Evolutionary conservation across 37 sponge, comb jelly and placozoan genomes (phyloP).

Genomic region (Eunapius fragilis): DNA sequence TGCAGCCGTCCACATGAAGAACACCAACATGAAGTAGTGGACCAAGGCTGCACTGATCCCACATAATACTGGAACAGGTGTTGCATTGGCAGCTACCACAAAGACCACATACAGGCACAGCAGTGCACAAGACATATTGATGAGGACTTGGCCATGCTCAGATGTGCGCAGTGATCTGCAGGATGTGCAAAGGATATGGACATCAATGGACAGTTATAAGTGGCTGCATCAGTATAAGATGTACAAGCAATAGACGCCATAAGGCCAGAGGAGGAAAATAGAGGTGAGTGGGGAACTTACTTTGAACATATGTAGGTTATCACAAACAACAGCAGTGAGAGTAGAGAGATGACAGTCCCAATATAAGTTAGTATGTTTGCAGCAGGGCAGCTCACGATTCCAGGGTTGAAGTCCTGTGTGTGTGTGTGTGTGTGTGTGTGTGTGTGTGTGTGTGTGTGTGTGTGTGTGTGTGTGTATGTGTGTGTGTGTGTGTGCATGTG

Average conservation of each 20-base stretch:
- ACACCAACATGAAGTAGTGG: conserved; percentile 70
- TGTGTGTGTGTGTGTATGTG: background rate
- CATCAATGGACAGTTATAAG: background rate
- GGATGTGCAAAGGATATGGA: background rate
- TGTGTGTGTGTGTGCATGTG: background rate
- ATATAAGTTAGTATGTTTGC: conserved; percentile 62
- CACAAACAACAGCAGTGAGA: conserved; percentile 40
- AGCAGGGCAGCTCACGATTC: background rate
- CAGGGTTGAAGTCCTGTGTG: conserved; percentile 46
- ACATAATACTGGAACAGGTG: conserved; percentile 38
- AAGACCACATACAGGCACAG: conserved; percentile 55
- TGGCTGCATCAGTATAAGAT: background rate
- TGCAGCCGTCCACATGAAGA: conserved; percentile 60
- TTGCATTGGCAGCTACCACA: conserved; percentile 31
- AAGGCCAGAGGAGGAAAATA: too few species aligned
- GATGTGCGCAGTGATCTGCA: conserved; percentile 37
- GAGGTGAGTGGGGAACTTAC: conserved; percentile 32
- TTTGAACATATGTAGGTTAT: conserved; percentile 44
- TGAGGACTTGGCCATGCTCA: conserved; percentile 35
- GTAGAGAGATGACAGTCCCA: conserved; percentile 40
- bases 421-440: too few species aligned
- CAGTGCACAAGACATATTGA: conserved; percentile 64
- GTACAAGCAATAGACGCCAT: background rate
- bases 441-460: conserved; percentile 6
- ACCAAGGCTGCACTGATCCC: conserved; percentile 49